phyloP scores from a whole-genome alignment of 2,113 vertebrate genomes.

The Campylorhamphus procurvoides region DNA sequence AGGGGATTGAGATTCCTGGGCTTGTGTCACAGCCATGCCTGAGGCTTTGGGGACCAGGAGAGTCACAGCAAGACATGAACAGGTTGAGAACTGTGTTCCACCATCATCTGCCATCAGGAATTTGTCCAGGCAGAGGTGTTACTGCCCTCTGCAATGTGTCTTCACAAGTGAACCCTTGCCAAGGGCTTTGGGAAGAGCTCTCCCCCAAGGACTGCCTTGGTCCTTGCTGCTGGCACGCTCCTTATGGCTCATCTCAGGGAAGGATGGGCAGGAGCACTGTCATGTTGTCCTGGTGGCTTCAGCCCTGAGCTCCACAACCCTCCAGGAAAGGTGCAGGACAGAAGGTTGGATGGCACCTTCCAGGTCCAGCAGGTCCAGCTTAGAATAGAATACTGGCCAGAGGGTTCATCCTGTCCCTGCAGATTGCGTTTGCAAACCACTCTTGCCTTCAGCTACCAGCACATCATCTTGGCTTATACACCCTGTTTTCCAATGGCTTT shows the following conservation, averaged over 20 bases:
- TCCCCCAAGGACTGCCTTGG: background rate
- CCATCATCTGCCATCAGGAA: background rate
- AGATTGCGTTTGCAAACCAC: background rate
- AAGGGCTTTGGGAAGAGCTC: background rate
- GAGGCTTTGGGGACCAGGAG: background rate
- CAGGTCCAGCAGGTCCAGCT: too few species aligned
- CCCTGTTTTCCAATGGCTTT: background rate
- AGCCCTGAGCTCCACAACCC: background rate
- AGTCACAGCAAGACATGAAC: background rate
- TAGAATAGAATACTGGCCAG: too few species aligned
- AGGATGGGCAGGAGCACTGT: background rate
- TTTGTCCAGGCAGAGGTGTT: background rate
- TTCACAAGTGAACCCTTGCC: background rate
- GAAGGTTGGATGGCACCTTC: background rate
- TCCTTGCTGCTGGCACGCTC: background rate
- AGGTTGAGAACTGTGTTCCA: background rate
- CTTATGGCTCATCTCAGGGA: background rate
- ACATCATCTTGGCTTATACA: background rate
- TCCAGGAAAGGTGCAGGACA: too few species aligned
- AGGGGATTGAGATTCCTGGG: background rate
- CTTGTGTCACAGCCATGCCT: rapidly evolving
- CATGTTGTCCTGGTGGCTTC: background rate
- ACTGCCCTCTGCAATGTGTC: background rate
- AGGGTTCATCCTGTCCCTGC: background rate
- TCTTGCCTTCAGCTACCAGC: background rate